Percentiles rank a stretch among this genome's conserved stretches.
Conservation (phyloP, 2,113 vertebrate genomes). For the Xenopus tropicalis region DNA sequence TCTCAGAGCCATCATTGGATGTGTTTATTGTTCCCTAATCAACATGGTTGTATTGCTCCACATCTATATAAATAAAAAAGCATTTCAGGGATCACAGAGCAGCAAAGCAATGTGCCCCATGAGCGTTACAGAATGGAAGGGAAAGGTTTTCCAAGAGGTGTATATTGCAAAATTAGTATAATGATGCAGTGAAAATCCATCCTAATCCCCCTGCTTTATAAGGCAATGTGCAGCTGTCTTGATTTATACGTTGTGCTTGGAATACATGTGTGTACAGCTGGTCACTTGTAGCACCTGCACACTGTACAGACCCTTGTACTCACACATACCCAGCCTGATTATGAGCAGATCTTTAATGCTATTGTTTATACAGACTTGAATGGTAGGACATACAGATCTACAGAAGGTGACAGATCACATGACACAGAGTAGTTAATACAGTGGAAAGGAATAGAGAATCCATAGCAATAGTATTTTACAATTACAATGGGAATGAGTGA, state of each 20-base stretch:
- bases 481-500: no score
- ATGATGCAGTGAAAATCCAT: constrained; percentile 62
- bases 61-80: no score
- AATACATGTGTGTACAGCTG: constrained; percentile 62
- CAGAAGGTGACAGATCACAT: no score
- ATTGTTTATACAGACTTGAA: constrained; percentile 36
- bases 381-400: no score
- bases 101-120: constrained; percentile 6
- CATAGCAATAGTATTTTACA: no score
- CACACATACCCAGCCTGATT: constrained; percentile 29
- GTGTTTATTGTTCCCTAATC: no score
- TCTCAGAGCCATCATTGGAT: no score
- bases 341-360: constrained; percentile 34
- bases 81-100: constrained; percentile 51
- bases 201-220: constrained; percentile 63
- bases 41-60: no score
- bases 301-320: constrained; percentile 28
- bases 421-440: no score
- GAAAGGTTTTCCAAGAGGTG: constrained; percentile 30
- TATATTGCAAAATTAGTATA: constrained; percentile 60
- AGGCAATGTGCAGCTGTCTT: constrained; percentile 63
- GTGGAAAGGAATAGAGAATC: no score
- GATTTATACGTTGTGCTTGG: constrained; percentile 54
- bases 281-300: constrained; percentile 59
- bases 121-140: constrained; percentile 41